Percentiles rank a stretch among this genome's conserved stretches.
phyloP scores from a whole-genome alignment of 2,113 vertebrate genomes.

The Actinemys pallida region DNA sequence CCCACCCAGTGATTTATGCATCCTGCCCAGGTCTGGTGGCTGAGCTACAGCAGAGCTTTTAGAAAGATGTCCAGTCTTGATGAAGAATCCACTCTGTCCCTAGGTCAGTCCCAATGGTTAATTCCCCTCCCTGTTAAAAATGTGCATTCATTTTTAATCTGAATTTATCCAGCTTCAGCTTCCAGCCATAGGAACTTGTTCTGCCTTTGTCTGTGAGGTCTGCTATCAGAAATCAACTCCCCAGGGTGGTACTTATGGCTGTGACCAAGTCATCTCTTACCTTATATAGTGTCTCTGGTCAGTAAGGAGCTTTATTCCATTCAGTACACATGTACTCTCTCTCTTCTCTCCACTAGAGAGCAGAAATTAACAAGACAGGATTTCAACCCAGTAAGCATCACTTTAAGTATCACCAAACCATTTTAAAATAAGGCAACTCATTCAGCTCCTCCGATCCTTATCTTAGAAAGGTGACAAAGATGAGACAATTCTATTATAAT shows the following conservation, averaged over 20 bases:
- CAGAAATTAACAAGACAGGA: background rate
- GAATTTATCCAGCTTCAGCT: background rate
- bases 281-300: conserved; percentile 56
- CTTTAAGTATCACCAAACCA: background rate
- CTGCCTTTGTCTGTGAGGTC: background rate
- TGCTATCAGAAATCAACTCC: background rate
- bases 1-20: background rate
- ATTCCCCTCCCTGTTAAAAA: background rate
- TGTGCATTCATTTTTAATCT: background rate
- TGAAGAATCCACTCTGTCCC: background rate
- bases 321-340: conserved; percentile 29
- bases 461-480: background rate
- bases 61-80: background rate
- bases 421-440: background rate
- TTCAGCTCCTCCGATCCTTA: background rate
- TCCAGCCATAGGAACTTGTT: background rate
- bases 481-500: background rate
- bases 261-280: conserved; percentile 14
- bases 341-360: conserved; percentile 58
- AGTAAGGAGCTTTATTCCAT: conserved; percentile 54
- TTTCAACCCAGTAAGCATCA: background rate
- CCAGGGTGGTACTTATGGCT: background rate
- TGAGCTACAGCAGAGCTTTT: background rate
- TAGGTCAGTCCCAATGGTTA: background rate
- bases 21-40: background rate